phyloP scores from a whole-genome alignment of 2,888 invertebrate genomes.

The Graphium colonna region DNA sequence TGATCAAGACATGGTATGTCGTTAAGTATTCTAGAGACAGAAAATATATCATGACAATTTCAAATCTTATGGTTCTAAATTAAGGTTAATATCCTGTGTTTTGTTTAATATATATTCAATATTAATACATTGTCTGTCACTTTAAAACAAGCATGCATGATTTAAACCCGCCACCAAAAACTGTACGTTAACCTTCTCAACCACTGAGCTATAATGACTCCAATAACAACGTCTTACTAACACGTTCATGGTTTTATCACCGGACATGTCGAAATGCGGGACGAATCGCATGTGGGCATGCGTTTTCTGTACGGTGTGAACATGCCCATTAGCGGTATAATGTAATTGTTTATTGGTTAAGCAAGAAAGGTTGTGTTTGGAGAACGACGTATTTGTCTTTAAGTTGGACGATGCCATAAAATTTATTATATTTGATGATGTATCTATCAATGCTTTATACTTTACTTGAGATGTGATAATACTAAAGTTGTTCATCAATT shows the following conservation, averaged over 20 bases:
- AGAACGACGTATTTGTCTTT: background rate
- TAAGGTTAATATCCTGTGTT: too few species aligned
- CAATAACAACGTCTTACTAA: slow-evolving; percentile 38
- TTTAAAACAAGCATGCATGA: background rate
- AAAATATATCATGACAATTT: too few species aligned
- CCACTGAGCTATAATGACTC: slow-evolving; percentile 27
- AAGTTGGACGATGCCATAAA: background rate
- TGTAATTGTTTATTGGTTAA: background rate
- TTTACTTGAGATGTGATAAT: too few species aligned
- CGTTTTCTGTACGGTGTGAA: slow-evolving; percentile 31
- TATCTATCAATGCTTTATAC: too few species aligned
- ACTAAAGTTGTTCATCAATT: too few species aligned
- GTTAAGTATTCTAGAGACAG: too few species aligned
- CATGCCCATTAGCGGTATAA: background rate
- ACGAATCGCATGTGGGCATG: slow-evolving; percentile 21
- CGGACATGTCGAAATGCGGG: slow-evolving; percentile 42
- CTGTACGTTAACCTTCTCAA: background rate
- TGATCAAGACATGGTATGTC: too few species aligned
- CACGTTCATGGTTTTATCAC: slow-evolving; percentile 35
- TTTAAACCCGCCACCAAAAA: background rate
- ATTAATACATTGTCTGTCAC: too few species aligned
- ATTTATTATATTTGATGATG: too few species aligned
- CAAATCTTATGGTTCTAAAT: too few species aligned
- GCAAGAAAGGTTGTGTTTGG: background rate
- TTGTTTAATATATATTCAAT: too few species aligned